Conservation (phyloP, 2,888 invertebrate genomes). For the Rhopalosiphum nymphaeae region DNA sequence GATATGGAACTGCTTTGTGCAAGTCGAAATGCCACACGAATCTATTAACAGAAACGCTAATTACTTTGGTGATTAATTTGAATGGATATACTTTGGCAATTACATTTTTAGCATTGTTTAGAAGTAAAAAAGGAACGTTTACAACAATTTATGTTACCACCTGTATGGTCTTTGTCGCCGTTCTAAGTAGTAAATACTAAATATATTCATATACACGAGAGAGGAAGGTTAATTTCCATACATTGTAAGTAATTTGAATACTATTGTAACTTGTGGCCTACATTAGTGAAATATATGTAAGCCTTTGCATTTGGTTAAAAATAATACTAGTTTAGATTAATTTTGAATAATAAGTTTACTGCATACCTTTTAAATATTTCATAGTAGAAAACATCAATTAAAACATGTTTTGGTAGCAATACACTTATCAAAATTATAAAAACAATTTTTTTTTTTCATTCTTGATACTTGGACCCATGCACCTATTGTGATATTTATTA, state of each 20-base stretch:
- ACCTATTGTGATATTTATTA: neutral
- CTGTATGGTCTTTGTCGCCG: constrained; percentile 7
- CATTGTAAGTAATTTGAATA: neutral
- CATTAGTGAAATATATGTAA: neutral
- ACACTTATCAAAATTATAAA: neutral
- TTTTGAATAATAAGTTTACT: neutral
- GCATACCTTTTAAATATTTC: neutral
- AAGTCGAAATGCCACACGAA: constrained; percentile 34
- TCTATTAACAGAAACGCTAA: constrained; percentile 46
- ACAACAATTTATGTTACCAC: constrained; percentile 43
- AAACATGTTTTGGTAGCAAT: neutral
- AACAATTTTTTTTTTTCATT: neutral
- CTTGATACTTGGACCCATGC: neutral
- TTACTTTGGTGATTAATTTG: constrained; percentile 56
- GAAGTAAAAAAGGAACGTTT: constrained; percentile 32
- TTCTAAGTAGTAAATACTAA: neutral
- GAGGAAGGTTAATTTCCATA: neutral
- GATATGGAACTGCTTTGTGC: constrained; percentile 42
- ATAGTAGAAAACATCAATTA: neutral
- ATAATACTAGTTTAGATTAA: neutral
- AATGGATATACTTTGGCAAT: constrained; percentile 32
- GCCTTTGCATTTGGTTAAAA: neutral
- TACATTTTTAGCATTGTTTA: constrained; percentile 6
- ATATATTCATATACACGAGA: neutral
- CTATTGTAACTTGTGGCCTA: neutral